Evolutionary conservation across 2,113 vertebrate genomes (phyloP).

Genomic region (Eclectus roratus): DNA sequence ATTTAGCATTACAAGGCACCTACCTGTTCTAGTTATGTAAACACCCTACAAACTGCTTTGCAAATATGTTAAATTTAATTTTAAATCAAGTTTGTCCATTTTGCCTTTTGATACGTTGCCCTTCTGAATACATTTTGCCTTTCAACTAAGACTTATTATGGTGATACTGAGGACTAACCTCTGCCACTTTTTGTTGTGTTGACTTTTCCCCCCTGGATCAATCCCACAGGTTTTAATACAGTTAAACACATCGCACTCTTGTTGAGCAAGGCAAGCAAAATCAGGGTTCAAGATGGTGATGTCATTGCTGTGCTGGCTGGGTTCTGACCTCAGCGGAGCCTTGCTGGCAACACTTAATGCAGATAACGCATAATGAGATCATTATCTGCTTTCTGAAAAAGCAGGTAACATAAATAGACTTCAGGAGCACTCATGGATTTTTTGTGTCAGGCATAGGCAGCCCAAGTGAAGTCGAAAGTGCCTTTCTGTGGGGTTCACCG

Average conservation of each 20-base stretch:
- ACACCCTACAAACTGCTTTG: not conserved
- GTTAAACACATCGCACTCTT: not conserved
- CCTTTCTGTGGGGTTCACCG: not conserved
- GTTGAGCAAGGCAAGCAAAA: not conserved
- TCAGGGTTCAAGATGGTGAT: not conserved
- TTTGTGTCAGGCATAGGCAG: not conserved
- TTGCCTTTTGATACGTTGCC: not conserved
- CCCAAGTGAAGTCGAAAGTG: not conserved
- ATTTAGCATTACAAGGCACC: not conserved
- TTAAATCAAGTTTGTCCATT: not conserved
- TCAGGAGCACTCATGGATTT: not conserved
- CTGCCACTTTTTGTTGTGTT: not conserved
- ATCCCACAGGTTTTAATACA: not conserved
- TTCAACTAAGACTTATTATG: not conserved
- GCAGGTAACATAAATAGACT: not conserved
- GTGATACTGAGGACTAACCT: not conserved
- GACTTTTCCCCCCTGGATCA: not conserved
- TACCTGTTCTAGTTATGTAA: not conserved
- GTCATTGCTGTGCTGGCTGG: not conserved
- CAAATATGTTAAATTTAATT: not conserved
- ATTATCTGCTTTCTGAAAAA: constrained; percentile 8
- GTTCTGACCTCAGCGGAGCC: not conserved
- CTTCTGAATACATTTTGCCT: not conserved
- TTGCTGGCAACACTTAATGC: not conserved
- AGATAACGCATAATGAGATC: constrained; percentile 11